These are phyloP conservation scores for Diabrotica virgifera DNA, from an alignment of 1,140 invertebrate species.

Conservation along the genomic window DNA sequence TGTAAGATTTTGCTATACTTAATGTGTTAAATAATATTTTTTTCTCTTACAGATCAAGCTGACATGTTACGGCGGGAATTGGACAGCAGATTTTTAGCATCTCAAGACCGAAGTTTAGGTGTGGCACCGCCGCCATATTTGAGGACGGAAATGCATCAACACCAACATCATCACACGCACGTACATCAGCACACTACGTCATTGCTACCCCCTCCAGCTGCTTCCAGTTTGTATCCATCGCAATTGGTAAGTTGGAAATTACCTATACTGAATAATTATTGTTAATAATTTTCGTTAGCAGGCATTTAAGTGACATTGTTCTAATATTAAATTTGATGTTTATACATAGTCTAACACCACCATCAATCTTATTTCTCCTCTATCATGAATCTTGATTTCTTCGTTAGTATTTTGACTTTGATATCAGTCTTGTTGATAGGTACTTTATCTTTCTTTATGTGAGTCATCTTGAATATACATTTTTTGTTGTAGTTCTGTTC, in stretches of 20 bases:
- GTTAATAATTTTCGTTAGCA: too few species aligned
- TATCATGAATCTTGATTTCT: too few species aligned
- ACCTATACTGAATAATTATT: too few species aligned
- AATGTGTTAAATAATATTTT: background rate
- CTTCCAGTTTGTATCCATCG: slow-evolving; percentile 58
- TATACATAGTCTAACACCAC: too few species aligned
- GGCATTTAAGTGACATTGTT: too few species aligned
- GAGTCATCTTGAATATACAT: too few species aligned
- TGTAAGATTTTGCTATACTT: background rate
- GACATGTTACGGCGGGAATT: slow-evolving; percentile 88
- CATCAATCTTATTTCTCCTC: too few species aligned
- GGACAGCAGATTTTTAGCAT: slow-evolving; percentile 84
- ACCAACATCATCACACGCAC: slow-evolving; percentile 88
- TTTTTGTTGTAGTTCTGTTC: too few species aligned
- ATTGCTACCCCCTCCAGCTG: slow-evolving; percentile 56
- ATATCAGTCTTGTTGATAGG: too few species aligned
- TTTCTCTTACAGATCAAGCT: slow-evolving; percentile 59
- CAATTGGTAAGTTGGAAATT: slow-evolving; percentile 53
- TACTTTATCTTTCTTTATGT: too few species aligned
- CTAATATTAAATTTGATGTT: too few species aligned
- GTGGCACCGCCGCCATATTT: slow-evolving; percentile 63
- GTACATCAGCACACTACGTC: slow-evolving; percentile 81
- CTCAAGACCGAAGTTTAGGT: slow-evolving; percentile 61
- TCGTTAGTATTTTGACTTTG: too few species aligned
- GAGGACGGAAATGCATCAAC: slow-evolving; percentile 84